Evolutionary conservation across 2,797 vertebrate species (phyloP), one percentile per base, ranked within the genome.

Genomic region (Lates japonicus): DNA sequence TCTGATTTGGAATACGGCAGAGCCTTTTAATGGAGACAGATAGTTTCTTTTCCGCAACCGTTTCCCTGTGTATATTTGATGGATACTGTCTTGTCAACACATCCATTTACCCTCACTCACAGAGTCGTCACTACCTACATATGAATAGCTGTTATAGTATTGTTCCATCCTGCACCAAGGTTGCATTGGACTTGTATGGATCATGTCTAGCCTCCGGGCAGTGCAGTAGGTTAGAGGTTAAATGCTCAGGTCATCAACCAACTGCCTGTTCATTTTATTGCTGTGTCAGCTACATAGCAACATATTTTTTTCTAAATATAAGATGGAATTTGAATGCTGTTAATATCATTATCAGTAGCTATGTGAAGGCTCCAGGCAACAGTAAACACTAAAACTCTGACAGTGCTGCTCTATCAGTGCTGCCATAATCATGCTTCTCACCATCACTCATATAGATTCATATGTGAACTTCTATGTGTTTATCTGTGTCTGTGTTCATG

Each of bases 281-380:
- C 88, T 77, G 14, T 41, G 81, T 92, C 88, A 90, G 90, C 90
- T 61, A 29, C 61, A 81, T 62, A 10, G 46, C 66, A 55, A 58
- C 66, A 66, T 55, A 37, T 49, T 72, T 41, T 59, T 62, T 74
- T 39, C 16, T 73, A 63, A 78, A 74, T 78, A 19, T 85, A 8
- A 72, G 49, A 74, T 35, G 22, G 48, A 31, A 81, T 86, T 81
- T 82, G 64, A 89, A 87, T 86, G 75, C 46, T 83, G 67, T 77
- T 85, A 58, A 68, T 84, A 70, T 72, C 12, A 63, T 83, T 61
- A 72, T 64, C 54, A 54, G 46, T 9, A 37, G 55, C 31, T 11
- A 13, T 35, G 33, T 60, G 8, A 1, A 31, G 44, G 75, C 87
- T 83, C 39, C 65, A 41, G 88, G 88, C 81, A 49, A 54, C 41